Conservation (phyloP, 2,113 vertebrate species). For the Dendropsophus ebraccatus region DNA sequence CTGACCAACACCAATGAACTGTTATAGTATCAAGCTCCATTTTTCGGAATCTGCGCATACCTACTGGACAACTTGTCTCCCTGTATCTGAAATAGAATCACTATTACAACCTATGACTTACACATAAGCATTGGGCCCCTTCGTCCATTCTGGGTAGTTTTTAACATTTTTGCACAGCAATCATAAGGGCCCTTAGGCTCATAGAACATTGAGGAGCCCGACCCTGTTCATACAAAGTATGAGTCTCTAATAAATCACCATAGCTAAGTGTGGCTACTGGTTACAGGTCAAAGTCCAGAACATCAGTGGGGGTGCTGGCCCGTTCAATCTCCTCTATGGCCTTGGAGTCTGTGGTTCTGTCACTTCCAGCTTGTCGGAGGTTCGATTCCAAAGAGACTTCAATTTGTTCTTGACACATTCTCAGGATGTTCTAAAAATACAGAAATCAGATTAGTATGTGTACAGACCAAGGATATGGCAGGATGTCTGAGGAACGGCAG, state of each 20-base stretch:
- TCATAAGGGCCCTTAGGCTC: not conserved
- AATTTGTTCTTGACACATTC: conserved; percentile 53
- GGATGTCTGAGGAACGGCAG: not conserved
- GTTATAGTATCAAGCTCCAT: not conserved
- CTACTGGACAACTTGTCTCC: not conserved
- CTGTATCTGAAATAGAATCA: not conserved
- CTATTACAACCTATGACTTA: not conserved
- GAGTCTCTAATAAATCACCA: not conserved
- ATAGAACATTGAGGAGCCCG: not conserved
- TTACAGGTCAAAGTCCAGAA: conserved; percentile 55
- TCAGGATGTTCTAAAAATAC: conserved; percentile 40
- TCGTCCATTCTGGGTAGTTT: not conserved
- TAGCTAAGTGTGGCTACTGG: too few relatives aligned
- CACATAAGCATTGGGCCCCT: not conserved
- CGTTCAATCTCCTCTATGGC: conserved; percentile 46
- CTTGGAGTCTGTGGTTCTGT: not conserved
- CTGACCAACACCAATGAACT: not conserved
- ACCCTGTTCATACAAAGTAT: not conserved
- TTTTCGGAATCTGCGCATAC: not conserved
- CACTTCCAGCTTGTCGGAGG: conserved; percentile 12
- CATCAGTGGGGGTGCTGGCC: conserved; percentile 54
- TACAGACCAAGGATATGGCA: not conserved
- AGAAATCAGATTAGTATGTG: not conserved
- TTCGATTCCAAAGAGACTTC: conserved; percentile 42
- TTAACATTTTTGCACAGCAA: conserved; percentile 12